Conservation (phyloP, 2,113 vertebrate species). For the Chiloscyllium plagiosum region DNA sequence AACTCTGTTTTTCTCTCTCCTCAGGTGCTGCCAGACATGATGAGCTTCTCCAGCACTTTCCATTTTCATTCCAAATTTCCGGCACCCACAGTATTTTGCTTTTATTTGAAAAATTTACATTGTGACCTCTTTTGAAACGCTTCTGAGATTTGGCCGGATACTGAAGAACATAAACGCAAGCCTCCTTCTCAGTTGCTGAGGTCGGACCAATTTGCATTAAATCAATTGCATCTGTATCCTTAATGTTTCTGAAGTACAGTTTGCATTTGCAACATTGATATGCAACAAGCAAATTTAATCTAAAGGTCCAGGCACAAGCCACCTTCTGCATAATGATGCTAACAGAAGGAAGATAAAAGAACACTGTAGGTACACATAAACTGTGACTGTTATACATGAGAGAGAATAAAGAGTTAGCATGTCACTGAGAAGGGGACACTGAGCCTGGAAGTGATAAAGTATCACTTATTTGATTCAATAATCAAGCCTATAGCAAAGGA, state of each 20-base stretch:
- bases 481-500: background rate
- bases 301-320: background rate
- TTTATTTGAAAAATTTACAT: no score
- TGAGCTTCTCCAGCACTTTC: no score
- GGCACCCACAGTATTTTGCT: no score
- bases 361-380: background rate
- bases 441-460: background rate
- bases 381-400: background rate
- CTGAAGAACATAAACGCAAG: background rate
- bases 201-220: background rate
- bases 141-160: background rate
- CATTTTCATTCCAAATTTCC: no score
- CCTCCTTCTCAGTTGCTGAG: background rate
- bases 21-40: no score
- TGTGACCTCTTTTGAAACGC: background rate
- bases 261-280: background rate
- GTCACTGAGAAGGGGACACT: background rate
- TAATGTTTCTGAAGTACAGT: background rate
- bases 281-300: background rate
- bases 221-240: background rate
- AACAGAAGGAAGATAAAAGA: background rate
- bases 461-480: background rate
- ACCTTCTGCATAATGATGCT: background rate
- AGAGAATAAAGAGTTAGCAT: background rate
- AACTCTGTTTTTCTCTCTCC: no score